A percentile compares a stretch with the other conserved stretches of the same genome.
Evolutionary conservation across 2,113 vertebrate species (phyloP).

Genomic region (Seriola rivoliana): DNA sequence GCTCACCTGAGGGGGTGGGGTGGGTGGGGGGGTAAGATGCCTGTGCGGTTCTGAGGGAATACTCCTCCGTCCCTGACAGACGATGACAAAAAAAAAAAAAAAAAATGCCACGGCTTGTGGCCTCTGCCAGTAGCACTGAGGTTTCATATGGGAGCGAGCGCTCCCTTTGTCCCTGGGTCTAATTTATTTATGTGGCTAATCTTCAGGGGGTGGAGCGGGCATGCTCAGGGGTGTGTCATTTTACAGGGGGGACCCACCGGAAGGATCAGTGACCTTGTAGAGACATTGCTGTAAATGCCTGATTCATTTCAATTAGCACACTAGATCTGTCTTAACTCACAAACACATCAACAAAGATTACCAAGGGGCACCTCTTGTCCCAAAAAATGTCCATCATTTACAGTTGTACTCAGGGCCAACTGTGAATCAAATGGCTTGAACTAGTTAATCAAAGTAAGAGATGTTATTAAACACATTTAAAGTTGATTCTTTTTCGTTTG

Average conservation of each 20-base stretch:
- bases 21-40: conserved; percentile 70
- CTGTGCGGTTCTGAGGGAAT: conserved; percentile 47
- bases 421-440: conserved; percentile 31
- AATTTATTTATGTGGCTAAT: conserved; percentile 83
- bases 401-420: conserved; percentile 2
- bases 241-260: conserved; percentile 69
- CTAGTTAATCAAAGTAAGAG: conserved; percentile 29
- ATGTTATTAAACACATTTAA: conserved; percentile 20
- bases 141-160: conserved; percentile 54
- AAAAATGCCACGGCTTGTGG: conserved; percentile 69
- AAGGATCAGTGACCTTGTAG: conserved; percentile 78
- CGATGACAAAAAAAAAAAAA: conserved; percentile 79
- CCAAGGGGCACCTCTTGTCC: conserved; percentile 19
- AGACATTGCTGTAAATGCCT: conserved; percentile 66
- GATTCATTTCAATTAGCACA: conserved; percentile 75
- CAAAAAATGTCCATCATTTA: conserved; percentile 27
- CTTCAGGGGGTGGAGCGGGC: conserved; percentile 76
- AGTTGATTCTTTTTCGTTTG: conserved; percentile 29
- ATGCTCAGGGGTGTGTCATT: conserved; percentile 78
- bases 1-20: conserved; percentile 52
- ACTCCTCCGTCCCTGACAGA: conserved; percentile 52
- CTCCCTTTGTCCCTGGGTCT: conserved; percentile 76
- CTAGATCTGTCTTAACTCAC: conserved; percentile 52
- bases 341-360: conserved; percentile 41
- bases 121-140: conserved; percentile 31